A percentile compares a stretch with the other conserved stretches of the same genome.
phyloP scores from a whole-genome alignment of 2,113 vertebrate species.

The Ciconia stormi region DNA sequence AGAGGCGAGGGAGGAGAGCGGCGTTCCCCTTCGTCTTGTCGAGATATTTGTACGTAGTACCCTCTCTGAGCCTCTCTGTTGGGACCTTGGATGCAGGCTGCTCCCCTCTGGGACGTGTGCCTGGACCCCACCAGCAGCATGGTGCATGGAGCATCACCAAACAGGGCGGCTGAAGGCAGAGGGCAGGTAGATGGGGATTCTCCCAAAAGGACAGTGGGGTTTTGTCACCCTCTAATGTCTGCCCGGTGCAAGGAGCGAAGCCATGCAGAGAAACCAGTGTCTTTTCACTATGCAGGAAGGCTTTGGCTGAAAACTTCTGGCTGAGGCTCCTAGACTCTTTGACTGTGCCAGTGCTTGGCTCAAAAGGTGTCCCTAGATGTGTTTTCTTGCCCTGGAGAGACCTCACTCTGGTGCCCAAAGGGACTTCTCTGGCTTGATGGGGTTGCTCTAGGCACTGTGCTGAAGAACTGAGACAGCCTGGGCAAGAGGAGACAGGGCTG shows the following conservation, averaged over 20 bases:
- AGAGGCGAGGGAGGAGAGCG: background rate
- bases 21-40: background rate
- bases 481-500: background rate
- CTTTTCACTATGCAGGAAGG: rapidly evolving
- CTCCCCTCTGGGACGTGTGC: rapidly evolving
- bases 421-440: rapidly evolving
- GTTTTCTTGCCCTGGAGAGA: background rate
- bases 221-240: background rate
- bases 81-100: background rate
- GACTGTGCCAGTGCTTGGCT: background rate
- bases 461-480: background rate
- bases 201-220: background rate
- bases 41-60: rapidly evolving
- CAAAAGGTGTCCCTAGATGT: background rate
- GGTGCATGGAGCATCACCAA: rapidly evolving
- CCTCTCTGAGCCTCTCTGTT: background rate
- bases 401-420: background rate
- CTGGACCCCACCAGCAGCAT: rapidly evolving
- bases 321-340: background rate
- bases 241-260: background rate
- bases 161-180: background rate
- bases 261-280: background rate
- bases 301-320: background rate
- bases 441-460: background rate
- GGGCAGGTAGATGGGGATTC: background rate